These are phyloP conservation scores for Chrosomus eos DNA, from an alignment of 2,797 vertebrate species.

Conservation along the genomic window DNA sequence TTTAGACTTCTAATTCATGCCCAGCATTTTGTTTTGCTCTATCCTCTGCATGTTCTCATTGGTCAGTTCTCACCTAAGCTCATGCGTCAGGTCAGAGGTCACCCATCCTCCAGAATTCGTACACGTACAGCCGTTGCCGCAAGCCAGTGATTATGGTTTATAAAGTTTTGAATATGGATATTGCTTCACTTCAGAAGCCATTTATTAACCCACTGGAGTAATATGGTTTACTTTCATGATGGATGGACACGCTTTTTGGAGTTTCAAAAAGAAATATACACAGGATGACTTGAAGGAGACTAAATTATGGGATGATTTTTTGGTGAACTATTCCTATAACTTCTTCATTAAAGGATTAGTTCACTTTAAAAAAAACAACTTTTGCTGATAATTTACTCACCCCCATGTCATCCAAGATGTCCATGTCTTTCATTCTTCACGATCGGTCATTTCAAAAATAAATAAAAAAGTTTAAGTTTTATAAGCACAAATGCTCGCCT, in stretches of 20 bases:
- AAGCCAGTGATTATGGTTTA: neutral
- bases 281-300: neutral
- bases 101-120: neutral
- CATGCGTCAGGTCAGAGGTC: neutral
- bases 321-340: no score
- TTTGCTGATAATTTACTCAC: no score
- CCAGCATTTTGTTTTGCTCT: neutral
- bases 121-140: no score
- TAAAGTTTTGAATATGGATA: neutral
- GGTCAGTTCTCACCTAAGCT: neutral
- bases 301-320: neutral
- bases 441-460: no score
- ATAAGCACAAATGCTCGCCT: no score
- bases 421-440: no score
- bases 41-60: no score
- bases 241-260: neutral
- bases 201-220: neutral
- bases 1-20: neutral
- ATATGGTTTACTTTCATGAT: neutral
- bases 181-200: no score
- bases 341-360: no score
- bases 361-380: no score
- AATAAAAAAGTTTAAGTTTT: no score
- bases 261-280: neutral
- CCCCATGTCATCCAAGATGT: no score